Percentiles rank a stretch among this genome's conserved stretches.
These are phyloP conservation scores for Pseudorhiza aurosa DNA, from an alignment of 30 jellyfish, hydroid and myxozoan genomes.

Conservation along the genomic window DNA sequence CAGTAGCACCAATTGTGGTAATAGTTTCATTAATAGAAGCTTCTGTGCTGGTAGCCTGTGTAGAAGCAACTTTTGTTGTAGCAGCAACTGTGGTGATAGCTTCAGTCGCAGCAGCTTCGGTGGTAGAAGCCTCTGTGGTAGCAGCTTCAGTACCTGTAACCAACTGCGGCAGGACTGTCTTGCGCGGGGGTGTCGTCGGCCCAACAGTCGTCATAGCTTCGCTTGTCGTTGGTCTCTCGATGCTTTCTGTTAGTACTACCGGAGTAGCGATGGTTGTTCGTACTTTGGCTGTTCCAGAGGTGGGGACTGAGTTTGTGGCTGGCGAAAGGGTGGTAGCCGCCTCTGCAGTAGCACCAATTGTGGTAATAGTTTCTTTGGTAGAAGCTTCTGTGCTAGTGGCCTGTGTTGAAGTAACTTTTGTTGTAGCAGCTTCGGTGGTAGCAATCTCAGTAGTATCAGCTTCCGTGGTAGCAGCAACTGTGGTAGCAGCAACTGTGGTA, in stretches of 20 bases:
- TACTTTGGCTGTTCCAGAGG: too few relatives aligned
- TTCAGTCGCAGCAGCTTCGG: neutral
- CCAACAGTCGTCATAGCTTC: neutral
- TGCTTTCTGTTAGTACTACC: neutral
- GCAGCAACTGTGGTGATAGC: conserved; percentile 1
- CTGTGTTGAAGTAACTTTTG: neutral
- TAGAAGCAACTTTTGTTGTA: neutral
- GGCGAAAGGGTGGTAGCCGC: conserved; percentile 5
- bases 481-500: neutral
- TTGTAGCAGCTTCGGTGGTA: neutral
- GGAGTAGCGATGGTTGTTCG: neutral
- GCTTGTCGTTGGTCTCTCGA: neutral
- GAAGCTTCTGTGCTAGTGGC: neutral
- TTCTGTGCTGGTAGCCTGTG: neutral
- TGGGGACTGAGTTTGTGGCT: neutral
- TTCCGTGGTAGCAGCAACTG: neutral
- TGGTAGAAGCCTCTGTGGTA: neutral
- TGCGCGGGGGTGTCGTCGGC: neutral
- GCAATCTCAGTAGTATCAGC: neutral
- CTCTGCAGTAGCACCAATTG: neutral
- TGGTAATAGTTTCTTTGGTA: neutral
- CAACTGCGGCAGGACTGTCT: too few relatives aligned
- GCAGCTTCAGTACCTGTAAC: too few relatives aligned
- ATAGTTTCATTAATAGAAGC: neutral
- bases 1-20: neutral